A percentile compares a stretch with the other conserved stretches of the same genome.
These are phyloP conservation scores for Sula dactylatra DNA, from an alignment of 2,113 vertebrate species.

Conservation along the genomic window DNA sequence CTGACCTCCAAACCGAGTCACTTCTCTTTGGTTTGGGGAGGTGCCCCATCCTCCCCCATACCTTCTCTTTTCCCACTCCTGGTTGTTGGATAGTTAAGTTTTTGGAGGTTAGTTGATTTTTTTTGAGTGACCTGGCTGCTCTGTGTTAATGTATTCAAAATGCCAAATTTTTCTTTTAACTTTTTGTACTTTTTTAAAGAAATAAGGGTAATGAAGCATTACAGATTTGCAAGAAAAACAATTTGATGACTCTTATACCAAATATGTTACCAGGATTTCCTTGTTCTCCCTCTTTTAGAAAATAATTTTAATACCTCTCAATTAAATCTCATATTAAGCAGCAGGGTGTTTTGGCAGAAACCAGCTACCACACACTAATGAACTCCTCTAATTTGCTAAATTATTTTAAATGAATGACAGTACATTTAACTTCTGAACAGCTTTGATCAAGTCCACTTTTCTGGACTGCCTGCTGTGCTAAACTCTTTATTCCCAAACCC, in stretches of 20 bases:
- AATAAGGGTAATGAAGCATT: not conserved
- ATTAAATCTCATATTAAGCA: constrained; percentile 60
- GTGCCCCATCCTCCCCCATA: not conserved
- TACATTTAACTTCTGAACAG: constrained; percentile 60
- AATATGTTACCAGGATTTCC: constrained; percentile 15
- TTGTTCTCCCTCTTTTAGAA: constrained; percentile 31
- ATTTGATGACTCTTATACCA: not conserved
- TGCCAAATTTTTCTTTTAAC: not conserved
- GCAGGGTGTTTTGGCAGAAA: constrained; percentile 60
- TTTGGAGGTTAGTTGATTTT: not conserved
- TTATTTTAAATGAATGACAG: constrained; percentile 59
- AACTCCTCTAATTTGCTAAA: constrained; percentile 64
- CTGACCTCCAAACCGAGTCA: constrained; percentile 17
- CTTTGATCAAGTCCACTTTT: constrained; percentile 55
- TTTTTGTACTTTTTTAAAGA: not conserved
- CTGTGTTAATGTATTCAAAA: not conserved
- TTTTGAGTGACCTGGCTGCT: not conserved
- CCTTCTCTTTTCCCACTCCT: not conserved
- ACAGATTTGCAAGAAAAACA: not conserved
- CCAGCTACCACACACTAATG: constrained; percentile 31
- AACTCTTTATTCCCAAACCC: constrained; percentile 34
- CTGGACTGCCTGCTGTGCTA: constrained; percentile 18
- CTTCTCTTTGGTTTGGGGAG: not conserved
- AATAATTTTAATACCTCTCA: constrained; percentile 59
- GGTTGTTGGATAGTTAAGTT: not conserved